Evolutionary conservation across 1,140 invertebrate species (phyloP), one percentile per base, ranked within the genome.

Genomic region (Drosophila ambigua): DNA sequence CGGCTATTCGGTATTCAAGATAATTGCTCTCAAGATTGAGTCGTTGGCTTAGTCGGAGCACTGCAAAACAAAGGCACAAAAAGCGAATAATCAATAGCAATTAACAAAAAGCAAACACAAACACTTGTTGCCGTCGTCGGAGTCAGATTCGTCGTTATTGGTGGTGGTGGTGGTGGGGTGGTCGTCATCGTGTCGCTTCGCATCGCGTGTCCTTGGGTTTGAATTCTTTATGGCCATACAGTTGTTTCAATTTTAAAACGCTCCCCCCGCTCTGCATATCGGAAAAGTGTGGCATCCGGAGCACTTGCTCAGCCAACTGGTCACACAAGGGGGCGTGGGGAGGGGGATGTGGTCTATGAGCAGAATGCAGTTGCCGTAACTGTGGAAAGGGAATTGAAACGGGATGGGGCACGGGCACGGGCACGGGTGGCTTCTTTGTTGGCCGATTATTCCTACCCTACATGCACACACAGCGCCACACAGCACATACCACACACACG

Each of bases 71-170:
- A 71, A 60, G 13, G 59, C 23, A 44, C 50, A 31, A 60, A 35
- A 59, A 49, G 53, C 54, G 54, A 63, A 88, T 76, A 87, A 87
- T 82, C 79, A 55, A 87, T 79, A 74, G 59, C 68, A 87, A 77
- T 88, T 75, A 80, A 62, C 79, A 72, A 13, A 39, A 39, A 39
- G 35, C 35, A 39, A 39, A 39, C 35, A 39, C 35, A 83, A 60
- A 71, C 79, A 83, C 82, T 87, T 87, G 82, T 87, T 87, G 82
- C 67, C 54, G 44, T 31, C 24, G 24, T 20, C 7, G 11, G 15
- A 50, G 26, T 28, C 26, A 4, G 31, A 35, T 39, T 39, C 35
- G 31, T 31, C 8, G 31, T 31, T 8, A 8, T 31, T 31, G 31
- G 31, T 31, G 31, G 31, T 23, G 31, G 31, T 23, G 28, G 0